Evolutionary conservation across 2,797 vertebrate species (phyloP), one percentile per base, ranked within the genome.

Genomic region (Rhinichthys osculus): DNA sequence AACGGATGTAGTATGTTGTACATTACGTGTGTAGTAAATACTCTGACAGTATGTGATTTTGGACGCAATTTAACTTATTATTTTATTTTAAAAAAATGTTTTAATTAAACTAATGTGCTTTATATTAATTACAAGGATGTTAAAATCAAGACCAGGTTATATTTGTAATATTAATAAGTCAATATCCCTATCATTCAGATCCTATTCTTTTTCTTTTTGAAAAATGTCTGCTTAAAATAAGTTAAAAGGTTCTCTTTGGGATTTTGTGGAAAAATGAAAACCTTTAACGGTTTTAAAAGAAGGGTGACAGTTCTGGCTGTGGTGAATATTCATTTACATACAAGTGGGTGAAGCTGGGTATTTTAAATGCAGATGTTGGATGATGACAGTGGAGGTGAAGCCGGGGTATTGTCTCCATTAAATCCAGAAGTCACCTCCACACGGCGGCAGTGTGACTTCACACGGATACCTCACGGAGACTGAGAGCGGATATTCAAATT

Each of bases 401-500:
- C 81, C 57, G n/a, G 72, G n/a, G 47, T 30, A 47, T 84, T 27
- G 62, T 74, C 38, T 82, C 93, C 91, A 90, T 86, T 89, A 19
- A 87, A 89, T 85, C 23, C 86, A 69, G 85, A 19, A 2, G 77
- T 87, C 87, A 85, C 86, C 91, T 92, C 95, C 93, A 88, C 93
- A 87, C 92, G 92, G 94, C 90, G 95, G 94, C 93, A 91, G 91
- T 93, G 92, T 94, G 92, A 92, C 90, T 76, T 82, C 10, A 72
- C 85, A 83, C 11, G 30, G 89, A n/a, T 23, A 72, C 62, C 42
- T 85, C 80, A 77, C 74, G 19, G n/a, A 85, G 59, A 74, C 78
- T 35, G 62, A 86, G 38, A 81, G 59, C 86, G 82, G 90, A 87
- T 92, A 94, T 96, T 93, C 92, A 91, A 93, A 95, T 95, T 94